Evolutionary conservation across 1,140 invertebrate genomes (phyloP), one percentile per base, ranked within the genome.

Genomic region (Maniola jurtina): DNA sequence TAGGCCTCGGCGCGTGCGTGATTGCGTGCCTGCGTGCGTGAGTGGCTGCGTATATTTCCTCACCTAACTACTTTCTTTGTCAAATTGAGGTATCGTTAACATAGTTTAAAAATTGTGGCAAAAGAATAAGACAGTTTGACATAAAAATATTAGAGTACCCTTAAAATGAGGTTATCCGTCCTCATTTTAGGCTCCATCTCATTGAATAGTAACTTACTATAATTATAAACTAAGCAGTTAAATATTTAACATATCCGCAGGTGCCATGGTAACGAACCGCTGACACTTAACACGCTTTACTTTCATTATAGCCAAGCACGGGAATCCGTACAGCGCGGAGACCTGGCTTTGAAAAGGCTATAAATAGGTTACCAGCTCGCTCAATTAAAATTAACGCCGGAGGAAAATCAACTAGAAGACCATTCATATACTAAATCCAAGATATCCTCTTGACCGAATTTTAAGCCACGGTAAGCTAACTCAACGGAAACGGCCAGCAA

Each of bases 331-430:
- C 57, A 45, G 35, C 15, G 5, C 38, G 42, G 36, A 61, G 59
- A 25, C 25, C 25, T 25, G 25, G 1, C 25, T 56, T 14, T 48
- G 61, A 68, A 68, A 68, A 63, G 55, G 56, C 45, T 68, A 68
- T 68, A 72, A 72, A 68, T 72, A 69, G 71, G 71, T 72, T 72
- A 61, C 66, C 66, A 57, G 65, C 61, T 36, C 55, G 63, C 68
- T 66, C 71, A 72, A 69, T 72, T 72, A 72, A 69, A 72, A 72
- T 72, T 69, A 68, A 72, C 68, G 52, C 33, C 13, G 61, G 55
- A 62, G 70, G 69, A 72, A 72, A 72, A 72, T 69, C 61, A 69
- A 61, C 63, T 72, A 69, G 38, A 10, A 64, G 47, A 42, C 66
- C 63, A 64, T 69, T 72, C 61, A 69, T 45, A 45, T n/a, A 45